These are phyloP conservation scores for Hexactinellida sp. DNA, from an alignment of 37 sponge, comb jelly and placozoan species.

Conservation along the genomic window DNA sequence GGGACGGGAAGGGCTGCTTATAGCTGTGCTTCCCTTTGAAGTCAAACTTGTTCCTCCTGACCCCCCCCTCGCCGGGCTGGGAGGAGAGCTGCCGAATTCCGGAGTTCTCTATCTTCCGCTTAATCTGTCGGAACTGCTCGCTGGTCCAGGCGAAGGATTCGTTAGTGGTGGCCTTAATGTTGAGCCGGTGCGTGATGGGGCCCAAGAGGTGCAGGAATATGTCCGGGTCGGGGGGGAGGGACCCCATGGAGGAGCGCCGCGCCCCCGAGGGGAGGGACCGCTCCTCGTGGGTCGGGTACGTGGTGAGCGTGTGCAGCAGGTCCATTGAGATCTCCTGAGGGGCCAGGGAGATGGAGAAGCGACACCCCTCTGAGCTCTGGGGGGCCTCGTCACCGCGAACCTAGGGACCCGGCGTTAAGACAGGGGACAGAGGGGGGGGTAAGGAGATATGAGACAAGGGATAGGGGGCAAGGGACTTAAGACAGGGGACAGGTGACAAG, in stretches of 20 bases:
- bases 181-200: neutral
- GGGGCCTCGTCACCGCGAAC: neutral
- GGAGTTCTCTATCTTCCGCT: neutral
- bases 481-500: too few relatives aligned
- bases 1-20: neutral
- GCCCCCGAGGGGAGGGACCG: neutral
- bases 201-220: neutral
- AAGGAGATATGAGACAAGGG: neutral
- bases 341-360: neutral
- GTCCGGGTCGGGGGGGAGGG: neutral
- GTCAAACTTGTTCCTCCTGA: neutral
- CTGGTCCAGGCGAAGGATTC: neutral
- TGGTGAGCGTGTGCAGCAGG: neutral
- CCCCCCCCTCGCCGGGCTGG: neutral
- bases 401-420: too few relatives aligned
- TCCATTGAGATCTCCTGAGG: neutral
- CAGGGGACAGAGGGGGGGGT: too few relatives aligned
- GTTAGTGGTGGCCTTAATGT: neutral
- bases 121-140: neutral
- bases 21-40: neutral
- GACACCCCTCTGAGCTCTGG: neutral
- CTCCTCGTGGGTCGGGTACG: neutral
- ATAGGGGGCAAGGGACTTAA: too few relatives aligned
- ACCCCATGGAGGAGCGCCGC: neutral
- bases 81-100: neutral